Percentiles rank a stretch among this genome's conserved stretches.
These are phyloP conservation scores for Raphicerus campestris DNA, from an alignment of 2,113 vertebrate genomes.

Conservation along the genomic window DNA sequence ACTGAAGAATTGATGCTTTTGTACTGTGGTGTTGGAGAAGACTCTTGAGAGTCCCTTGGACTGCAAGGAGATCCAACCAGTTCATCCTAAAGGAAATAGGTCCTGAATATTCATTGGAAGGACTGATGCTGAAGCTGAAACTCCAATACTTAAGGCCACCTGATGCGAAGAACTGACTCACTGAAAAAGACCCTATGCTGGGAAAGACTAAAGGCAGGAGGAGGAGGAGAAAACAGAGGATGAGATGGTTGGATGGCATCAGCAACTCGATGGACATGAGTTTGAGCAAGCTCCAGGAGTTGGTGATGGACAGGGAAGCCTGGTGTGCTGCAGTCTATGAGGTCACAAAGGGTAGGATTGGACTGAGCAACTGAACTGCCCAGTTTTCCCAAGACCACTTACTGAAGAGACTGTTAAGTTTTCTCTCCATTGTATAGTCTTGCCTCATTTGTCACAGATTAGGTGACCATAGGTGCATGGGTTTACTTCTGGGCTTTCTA, in stretches of 20 bases:
- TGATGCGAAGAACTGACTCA: not conserved
- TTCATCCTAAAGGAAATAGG: not conserved
- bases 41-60: not conserved
- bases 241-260: not conserved
- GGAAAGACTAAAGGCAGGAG: not conserved
- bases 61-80: not conserved
- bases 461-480: not conserved
- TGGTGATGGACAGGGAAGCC: not conserved
- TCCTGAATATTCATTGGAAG: not conserved
- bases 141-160: not conserved
- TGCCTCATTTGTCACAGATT: not conserved
- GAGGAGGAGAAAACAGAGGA: not conserved
- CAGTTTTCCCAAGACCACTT: not conserved
- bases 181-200: not conserved
- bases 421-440: not conserved
- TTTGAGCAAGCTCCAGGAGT: not conserved
- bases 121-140: not conserved
- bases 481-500: not conserved
- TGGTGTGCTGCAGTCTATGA: not conserved
- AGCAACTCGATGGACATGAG: not conserved
- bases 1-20: not conserved
- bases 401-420: not conserved
- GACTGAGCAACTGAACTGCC: not conserved
- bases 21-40: not conserved
- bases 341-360: not conserved